Percentiles rank a stretch among this genome's conserved stretches.
Evolutionary conservation across 2,888 invertebrate species (phyloP).

Genomic region (Pterostichus madidus): DNA sequence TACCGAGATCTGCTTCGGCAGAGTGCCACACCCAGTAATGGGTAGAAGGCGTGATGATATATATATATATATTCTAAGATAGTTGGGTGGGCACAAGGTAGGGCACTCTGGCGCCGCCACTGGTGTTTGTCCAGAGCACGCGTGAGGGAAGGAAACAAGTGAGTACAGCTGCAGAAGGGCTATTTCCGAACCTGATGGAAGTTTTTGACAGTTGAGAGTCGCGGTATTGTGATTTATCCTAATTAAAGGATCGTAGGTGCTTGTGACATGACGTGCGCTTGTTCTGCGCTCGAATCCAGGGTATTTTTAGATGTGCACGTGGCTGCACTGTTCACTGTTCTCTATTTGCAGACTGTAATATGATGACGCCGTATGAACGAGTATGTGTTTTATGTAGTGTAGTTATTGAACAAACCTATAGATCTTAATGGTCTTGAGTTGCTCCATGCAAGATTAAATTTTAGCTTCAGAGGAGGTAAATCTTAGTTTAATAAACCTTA

Average conservation of each 20-base stretch:
- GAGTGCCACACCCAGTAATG: too few relatives aligned
- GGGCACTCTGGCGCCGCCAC: too few relatives aligned
- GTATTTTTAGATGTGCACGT: slow-evolving; percentile 46
- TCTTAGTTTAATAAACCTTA: too few relatives aligned
- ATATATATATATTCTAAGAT: too few relatives aligned
- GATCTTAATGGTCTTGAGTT: too few relatives aligned
- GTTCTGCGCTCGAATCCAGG: slow-evolving; percentile 1
- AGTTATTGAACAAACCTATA: too few relatives aligned
- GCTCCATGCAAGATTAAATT: too few relatives aligned
- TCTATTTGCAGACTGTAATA: slow-evolving; percentile 3
- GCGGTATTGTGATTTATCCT: slow-evolving; percentile 44
- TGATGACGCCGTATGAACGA: neutral
- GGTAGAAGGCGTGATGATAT: too few relatives aligned
- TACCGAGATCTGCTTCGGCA: too few relatives aligned
- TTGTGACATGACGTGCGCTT: slow-evolving; percentile 34
- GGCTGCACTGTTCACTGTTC: slow-evolving; percentile 4
- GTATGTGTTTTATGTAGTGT: neutral
- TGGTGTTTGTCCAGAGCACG: neutral
- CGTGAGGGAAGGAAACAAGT: neutral
- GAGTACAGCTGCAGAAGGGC: slow-evolving; percentile 1
- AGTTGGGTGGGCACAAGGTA: too few relatives aligned
- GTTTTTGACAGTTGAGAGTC: slow-evolving; percentile 32
- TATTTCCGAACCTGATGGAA: slow-evolving; percentile 17
- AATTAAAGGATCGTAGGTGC: slow-evolving; percentile 49
- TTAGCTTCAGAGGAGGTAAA: too few relatives aligned